Base-by-base conservation (phyloP, 2,113 vertebrate genomes). In the Boulengeromyrus knoepffleri region DNA sequence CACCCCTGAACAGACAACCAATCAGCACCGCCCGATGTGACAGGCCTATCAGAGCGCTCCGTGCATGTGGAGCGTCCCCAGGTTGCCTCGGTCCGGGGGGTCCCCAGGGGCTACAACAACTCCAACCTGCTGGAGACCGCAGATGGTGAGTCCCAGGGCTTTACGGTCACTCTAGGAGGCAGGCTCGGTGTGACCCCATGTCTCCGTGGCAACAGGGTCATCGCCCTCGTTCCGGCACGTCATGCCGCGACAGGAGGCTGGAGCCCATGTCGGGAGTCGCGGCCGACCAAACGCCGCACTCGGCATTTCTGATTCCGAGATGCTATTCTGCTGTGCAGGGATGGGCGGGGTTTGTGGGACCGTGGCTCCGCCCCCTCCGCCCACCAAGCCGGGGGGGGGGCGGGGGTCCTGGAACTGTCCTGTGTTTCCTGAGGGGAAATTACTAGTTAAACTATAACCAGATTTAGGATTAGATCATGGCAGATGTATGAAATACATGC, bases 1-100 rank as follows among this genome's bases (percentile, higher is more conserved):
- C 95, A 93, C 94, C 91, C 49, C 93, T 90, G 46, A 92, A 88
- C 97, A 98, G 97, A 97, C 95, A 96, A 97, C 95, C 97, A 96
- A 95, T 95, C 95, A 66, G 97, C 97, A 1, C 98, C 98, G 88
- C 98, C 98, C 0, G 98, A 99, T 7, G 98, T 99, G 93, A 99
- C 98, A 0, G 98, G 98, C 91, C 96, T 98, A 62, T 94, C 95
- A 66, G 97, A 97, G 89, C 96, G 95, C 84, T 93, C 94, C 2
- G 92, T 94, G 90, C 95, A 94, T 0, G 85, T 88, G 21, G 97
- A 98, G 92, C 96, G 93, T 70, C 96, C 97, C 0, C 97, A 97
- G 93, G 94, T 97, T 36, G 95, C 96, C 1, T 97, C 97, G 0
- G 95, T 97, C 88, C 96, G 97, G 94, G 97, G 97, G 47, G 90